Evolutionary conservation across 2,113 vertebrate genomes (phyloP).

Genomic region (Crotalus tigris): DNA sequence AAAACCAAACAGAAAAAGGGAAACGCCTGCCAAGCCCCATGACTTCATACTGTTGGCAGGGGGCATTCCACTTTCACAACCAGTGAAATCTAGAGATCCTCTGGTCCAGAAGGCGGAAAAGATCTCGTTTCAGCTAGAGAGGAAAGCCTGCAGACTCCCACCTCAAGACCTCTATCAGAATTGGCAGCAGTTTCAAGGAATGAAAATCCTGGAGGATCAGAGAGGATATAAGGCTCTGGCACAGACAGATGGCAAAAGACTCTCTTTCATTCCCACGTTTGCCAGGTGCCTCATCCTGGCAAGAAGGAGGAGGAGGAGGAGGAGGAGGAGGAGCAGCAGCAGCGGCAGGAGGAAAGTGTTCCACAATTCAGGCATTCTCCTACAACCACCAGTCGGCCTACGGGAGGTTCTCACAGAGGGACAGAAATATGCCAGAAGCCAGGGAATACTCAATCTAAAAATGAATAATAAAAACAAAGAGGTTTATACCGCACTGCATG

Average conservation of each 20-base stretch:
- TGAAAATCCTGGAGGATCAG: neutral
- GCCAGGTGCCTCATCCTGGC: neutral
- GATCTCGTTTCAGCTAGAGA: neutral
- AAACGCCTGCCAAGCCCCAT: neutral
- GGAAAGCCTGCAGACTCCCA: neutral
- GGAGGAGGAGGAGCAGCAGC: too few species aligned
- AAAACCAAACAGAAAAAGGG: neutral
- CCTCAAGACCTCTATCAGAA: neutral
- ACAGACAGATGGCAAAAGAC: neutral
- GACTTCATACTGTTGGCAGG: neutral
- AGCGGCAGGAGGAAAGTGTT: neutral
- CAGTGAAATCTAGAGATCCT: neutral
- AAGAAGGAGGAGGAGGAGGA: neutral
- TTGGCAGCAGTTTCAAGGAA: neutral
- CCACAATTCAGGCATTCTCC: neutral
- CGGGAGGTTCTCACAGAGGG: neutral
- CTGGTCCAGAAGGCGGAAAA: neutral
- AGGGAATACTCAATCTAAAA: too few species aligned
- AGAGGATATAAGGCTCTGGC: neutral
- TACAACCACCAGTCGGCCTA: neutral
- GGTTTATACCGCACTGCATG: neutral
- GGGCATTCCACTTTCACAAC: neutral
- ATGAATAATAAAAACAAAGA: neutral
- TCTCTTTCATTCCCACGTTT: neutral
- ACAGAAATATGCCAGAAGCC: neutral